phyloP scores from a whole-genome alignment of 2,113 vertebrate species.

The Ictidomys tridecemlineatus region DNA sequence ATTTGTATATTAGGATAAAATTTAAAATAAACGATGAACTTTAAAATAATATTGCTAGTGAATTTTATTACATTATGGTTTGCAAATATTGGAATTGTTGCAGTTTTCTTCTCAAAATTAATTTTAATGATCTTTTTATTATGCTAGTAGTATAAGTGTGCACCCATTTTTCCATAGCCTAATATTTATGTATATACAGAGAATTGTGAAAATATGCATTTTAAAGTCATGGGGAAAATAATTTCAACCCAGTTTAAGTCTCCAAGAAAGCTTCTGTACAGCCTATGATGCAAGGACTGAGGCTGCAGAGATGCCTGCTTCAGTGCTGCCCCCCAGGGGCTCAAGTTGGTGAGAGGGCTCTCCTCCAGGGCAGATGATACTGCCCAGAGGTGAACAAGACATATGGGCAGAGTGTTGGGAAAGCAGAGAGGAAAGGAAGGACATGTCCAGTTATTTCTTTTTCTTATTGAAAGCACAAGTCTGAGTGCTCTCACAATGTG shows the following conservation, averaged over 20 bases:
- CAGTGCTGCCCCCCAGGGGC: fast-evolving
- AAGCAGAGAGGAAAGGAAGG: neutral
- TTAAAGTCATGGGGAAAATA: neutral
- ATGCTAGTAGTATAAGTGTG: neutral
- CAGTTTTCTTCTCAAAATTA: conserved; percentile 22
- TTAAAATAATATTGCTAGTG: neutral
- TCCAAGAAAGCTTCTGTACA: neutral
- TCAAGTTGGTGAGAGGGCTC: neutral
- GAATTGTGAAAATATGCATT: neutral
- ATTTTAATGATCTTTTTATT: neutral
- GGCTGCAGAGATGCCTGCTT: neutral
- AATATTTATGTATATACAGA: neutral
- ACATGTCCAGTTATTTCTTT: neutral
- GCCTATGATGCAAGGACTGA: neutral
- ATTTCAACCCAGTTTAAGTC: neutral
- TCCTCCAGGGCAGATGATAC: neutral
- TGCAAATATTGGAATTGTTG: neutral
- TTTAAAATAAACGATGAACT: neutral
- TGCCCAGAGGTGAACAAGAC: fast-evolving
- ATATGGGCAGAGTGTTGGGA: too few species aligned
- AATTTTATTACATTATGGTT: neutral
- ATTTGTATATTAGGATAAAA: neutral
- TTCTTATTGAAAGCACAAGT: neutral
- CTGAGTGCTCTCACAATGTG: neutral
- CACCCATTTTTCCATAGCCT: neutral